Evolutionary conservation across 2,797 vertebrate genomes (phyloP).

Genomic region (Acanthiza pusilla): DNA sequence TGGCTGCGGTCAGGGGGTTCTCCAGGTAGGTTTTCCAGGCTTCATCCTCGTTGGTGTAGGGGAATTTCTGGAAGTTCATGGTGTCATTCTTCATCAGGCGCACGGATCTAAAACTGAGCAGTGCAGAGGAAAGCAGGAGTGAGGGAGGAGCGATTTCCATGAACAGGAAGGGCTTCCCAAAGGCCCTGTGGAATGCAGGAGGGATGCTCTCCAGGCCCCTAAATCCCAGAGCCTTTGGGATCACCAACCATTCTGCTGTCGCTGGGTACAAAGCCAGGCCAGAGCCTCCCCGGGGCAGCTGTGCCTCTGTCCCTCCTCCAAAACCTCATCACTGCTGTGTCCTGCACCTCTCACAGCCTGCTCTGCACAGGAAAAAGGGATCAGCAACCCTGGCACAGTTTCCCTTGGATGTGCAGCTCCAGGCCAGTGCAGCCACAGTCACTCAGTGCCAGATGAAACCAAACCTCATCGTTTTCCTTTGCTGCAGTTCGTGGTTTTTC

Average conservation of each 20-base stretch:
- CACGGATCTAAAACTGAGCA: conserved; percentile 82
- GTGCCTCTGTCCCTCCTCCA: neutral
- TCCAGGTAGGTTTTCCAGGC: conserved; percentile 89
- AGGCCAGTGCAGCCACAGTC: neutral
- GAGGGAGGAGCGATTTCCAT: neutral
- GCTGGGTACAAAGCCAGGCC: neutral
- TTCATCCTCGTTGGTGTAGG: conserved; percentile 84
- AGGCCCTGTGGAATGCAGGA: neutral
- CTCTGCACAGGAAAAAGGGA: fast-evolving
- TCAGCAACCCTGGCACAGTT: neutral
- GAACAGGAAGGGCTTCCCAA: neutral
- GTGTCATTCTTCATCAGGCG: conserved; percentile 90
- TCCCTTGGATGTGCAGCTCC: neutral
- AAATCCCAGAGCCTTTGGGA: neutral
- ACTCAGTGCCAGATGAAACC: neutral
- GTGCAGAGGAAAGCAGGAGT: neutral
- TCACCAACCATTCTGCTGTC: neutral
- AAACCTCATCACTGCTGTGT: neutral
- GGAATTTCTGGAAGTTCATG: conserved; percentile 85
- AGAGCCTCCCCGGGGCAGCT: neutral
- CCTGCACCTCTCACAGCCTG: neutral
- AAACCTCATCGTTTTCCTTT: neutral
- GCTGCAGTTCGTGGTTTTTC: neutral
- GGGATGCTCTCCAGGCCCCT: neutral
- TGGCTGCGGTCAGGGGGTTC: conserved; percentile 75